phyloP scores from a whole-genome alignment of 2,888 invertebrate genomes.

The Chalcis sispes region DNA sequence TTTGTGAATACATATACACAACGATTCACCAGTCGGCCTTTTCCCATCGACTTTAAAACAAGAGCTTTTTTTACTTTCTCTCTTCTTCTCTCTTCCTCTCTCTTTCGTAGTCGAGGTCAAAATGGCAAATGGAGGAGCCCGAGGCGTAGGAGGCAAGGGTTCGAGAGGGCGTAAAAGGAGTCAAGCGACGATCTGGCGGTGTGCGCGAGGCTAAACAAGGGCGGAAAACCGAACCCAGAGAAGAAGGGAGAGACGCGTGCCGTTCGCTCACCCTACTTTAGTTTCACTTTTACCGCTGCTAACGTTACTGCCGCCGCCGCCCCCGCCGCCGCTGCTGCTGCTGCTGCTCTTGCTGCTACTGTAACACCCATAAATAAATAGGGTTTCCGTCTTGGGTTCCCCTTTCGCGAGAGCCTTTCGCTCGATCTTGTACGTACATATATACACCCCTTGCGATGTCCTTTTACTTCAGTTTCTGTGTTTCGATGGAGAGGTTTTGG shows the following conservation, averaged over 20 bases:
- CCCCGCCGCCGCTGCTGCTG: too few relatives aligned
- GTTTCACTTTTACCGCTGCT: slow-evolving; percentile 66
- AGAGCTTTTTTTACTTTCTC: too few relatives aligned
- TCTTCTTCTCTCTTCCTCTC: too few relatives aligned
- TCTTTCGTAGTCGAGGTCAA: slow-evolving; percentile 37
- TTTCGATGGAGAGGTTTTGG: too few relatives aligned
- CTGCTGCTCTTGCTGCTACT: slow-evolving; percentile 56
- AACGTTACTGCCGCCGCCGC: too few relatives aligned
- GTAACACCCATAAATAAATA: slow-evolving; percentile 75
- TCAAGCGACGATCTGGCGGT: slow-evolving; percentile 55
- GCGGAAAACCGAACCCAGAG: slow-evolving; percentile 59
- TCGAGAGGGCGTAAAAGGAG: slow-evolving; percentile 57
- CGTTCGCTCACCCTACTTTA: slow-evolving; percentile 67
- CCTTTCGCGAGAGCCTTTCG: background rate
- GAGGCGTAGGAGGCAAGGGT: slow-evolving; percentile 48
- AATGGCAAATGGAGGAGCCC: slow-evolving; percentile 31
- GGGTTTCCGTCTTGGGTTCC: slow-evolving; percentile 72
- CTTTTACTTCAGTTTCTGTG: background rate
- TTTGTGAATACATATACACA: background rate
- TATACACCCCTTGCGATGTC: background rate
- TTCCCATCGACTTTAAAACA: slow-evolving; percentile 17
- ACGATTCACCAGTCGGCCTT: background rate
- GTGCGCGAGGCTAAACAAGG: slow-evolving; percentile 55
- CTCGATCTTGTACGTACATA: background rate
- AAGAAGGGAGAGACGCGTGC: slow-evolving; percentile 69